Evolutionary conservation across 2,113 vertebrate genomes (phyloP), one percentile per base, ranked within the genome.

Genomic region (Paracyprichromis sp.): DNA sequence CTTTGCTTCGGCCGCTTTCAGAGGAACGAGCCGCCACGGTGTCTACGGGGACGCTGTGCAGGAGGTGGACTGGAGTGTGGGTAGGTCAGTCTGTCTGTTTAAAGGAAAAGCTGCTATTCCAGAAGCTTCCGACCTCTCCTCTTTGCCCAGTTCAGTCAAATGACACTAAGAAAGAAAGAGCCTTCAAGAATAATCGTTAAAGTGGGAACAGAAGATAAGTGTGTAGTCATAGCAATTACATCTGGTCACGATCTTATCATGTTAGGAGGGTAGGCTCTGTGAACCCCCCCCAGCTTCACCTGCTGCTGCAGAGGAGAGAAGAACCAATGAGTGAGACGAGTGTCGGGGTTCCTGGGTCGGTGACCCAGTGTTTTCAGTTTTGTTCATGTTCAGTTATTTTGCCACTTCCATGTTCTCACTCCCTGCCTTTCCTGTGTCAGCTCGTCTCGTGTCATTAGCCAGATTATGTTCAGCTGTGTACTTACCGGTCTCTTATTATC

Each of bases 11-110:
- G 34, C 93, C 4, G 53, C 83, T 0, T 99, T 98, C 84, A 95
- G 83, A 19, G 97, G 97, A 59, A 96, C 90, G 2, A 98, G 98
- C 88, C 87, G 47, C 1, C 98, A 98, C 4, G 97, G 97, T 4
- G 79, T 96, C 34, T 98, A 98, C 5, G 98, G 98, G 2, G 98
- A 98, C 36, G 94, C 96, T 0, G 96, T 97, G 14, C 97, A 98
- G 45, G 98, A 99, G 87, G 97, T 98, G 95, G 98, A 99, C 93
- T 98, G 98, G 98, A 97, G 97, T 14, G 95, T 99, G 3, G 98
- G 98, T 99, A 94, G 3, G 95, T 92, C 73, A 1, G 9, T 63
- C 59, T 10, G 5, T n/a, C 8, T 6, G 3, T 34, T 29, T 38
- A 40, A 31, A 26, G 4, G 16, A 19, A 36, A 66, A 38, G 63